Conservation (phyloP, 2,113 vertebrate species). For the Heterochromis multidens region DNA sequence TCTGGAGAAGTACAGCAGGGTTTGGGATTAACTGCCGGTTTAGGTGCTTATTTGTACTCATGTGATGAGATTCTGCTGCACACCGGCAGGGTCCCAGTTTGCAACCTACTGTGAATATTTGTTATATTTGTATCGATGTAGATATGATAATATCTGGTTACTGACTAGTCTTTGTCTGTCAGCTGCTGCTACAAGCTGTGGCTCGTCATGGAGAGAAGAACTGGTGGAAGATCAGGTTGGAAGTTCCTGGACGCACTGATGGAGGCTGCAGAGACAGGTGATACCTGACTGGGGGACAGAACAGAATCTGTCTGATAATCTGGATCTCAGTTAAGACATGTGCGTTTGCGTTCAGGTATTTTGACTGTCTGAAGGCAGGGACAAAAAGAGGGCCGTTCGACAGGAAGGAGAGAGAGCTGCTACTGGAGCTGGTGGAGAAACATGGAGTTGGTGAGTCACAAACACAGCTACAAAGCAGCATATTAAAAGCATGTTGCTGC, state of each 20-base stretch:
- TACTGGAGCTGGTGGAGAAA: conserved; percentile 79
- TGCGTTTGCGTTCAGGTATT: conserved; percentile 75
- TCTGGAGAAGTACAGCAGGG: background rate
- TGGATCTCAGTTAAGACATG: background rate
- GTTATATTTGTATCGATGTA: background rate
- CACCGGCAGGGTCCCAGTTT: background rate
- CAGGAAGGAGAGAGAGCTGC: conserved; percentile 75
- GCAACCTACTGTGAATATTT: background rate
- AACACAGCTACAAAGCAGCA: background rate
- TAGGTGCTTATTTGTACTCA: background rate
- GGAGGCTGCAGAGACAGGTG: conserved; percentile 88
- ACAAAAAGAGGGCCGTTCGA: conserved; percentile 84
- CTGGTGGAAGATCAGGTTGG: conserved; percentile 87
- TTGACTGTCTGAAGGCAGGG: conserved; percentile 77
- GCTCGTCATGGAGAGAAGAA: conserved; percentile 77
- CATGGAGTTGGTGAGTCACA: conserved; percentile 82
- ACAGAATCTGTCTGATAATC: background rate
- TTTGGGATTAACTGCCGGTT: too few species aligned
- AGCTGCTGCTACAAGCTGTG: conserved; percentile 86
- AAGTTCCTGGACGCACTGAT: conserved; percentile 88
- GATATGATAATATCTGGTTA: background rate
- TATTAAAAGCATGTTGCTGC: background rate
- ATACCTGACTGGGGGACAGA: background rate
- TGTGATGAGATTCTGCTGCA: background rate
- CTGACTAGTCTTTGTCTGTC: background rate